These are phyloP conservation scores for Bolborhynchus lineola DNA, from an alignment of 2,113 vertebrate genomes.

Conservation along the genomic window DNA sequence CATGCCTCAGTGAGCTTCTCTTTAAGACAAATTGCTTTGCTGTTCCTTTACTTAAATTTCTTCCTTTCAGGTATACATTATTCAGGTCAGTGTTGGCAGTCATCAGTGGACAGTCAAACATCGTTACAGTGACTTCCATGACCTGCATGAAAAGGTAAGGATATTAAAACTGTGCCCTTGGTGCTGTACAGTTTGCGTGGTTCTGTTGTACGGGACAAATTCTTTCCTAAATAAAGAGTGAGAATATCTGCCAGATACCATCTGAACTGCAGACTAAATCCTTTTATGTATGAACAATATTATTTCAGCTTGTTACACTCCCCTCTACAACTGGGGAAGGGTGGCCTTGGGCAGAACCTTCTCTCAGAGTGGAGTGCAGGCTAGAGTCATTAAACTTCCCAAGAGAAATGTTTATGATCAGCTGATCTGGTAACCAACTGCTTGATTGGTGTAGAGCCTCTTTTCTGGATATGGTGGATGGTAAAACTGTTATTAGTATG, in stretches of 20 bases:
- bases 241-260: not conserved
- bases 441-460: not conserved
- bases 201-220: not conserved
- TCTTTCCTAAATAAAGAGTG: not conserved
- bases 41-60: not conserved
- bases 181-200: not conserved
- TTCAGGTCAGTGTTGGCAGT: slow-evolving; percentile 86
- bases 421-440: not conserved
- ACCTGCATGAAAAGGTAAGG: slow-evolving; percentile 94
- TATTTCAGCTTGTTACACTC: not conserved
- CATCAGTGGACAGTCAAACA: slow-evolving; percentile 95
- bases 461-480: not conserved
- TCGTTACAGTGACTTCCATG: slow-evolving; percentile 96
- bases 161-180: not conserved
- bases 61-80: slow-evolving; percentile 89
- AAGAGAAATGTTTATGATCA: not conserved
- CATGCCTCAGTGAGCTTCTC: not conserved
- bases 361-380: not conserved
- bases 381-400: not conserved
- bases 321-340: not conserved
- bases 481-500: not conserved
- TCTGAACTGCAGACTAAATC: not conserved
- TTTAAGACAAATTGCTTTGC: not conserved
- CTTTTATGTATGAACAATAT: not conserved
- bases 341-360: not conserved